These are phyloP conservation scores for Drosophila putrida DNA, from an alignment of 2,888 invertebrate species.

Conservation along the genomic window DNA sequence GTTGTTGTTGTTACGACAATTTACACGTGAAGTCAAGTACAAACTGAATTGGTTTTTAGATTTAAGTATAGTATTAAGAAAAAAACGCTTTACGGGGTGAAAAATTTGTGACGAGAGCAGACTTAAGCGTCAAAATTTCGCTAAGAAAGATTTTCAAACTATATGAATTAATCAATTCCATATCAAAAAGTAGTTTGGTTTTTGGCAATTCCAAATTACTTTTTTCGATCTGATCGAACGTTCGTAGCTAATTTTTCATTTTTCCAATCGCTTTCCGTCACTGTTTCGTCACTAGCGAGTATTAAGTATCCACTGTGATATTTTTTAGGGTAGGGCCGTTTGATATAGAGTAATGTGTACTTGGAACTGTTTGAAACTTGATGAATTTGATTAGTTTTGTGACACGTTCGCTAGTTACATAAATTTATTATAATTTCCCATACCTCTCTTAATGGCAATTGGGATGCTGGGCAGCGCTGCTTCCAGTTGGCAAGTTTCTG, in stretches of 20 bases:
- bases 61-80: conserved; percentile 16
- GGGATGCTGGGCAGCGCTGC: background rate
- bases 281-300: too few relatives aligned
- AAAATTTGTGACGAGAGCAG: too few relatives aligned
- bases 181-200: too few relatives aligned
- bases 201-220: too few relatives aligned
- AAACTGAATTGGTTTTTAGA: conserved; percentile 49
- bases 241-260: too few relatives aligned
- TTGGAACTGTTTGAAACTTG: conserved; percentile 38
- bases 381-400: conserved; percentile 50
- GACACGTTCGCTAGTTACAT: conserved; percentile 35
- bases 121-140: too few relatives aligned
- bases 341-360: conserved; percentile 11
- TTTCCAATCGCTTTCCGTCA: too few relatives aligned
- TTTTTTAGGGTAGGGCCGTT: conserved; percentile 34
- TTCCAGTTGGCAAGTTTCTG: conserved; percentile 42
- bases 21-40: conserved; percentile 60
- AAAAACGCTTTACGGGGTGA: too few relatives aligned
- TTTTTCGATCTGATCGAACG: too few relatives aligned
- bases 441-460: background rate
- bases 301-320: background rate
- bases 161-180: too few relatives aligned
- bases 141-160: too few relatives aligned
- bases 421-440: background rate
- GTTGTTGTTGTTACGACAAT: conserved; percentile 55